Evolutionary conservation across 2,113 vertebrate genomes (phyloP).

Genomic region (Rhinolophus sinicus): DNA sequence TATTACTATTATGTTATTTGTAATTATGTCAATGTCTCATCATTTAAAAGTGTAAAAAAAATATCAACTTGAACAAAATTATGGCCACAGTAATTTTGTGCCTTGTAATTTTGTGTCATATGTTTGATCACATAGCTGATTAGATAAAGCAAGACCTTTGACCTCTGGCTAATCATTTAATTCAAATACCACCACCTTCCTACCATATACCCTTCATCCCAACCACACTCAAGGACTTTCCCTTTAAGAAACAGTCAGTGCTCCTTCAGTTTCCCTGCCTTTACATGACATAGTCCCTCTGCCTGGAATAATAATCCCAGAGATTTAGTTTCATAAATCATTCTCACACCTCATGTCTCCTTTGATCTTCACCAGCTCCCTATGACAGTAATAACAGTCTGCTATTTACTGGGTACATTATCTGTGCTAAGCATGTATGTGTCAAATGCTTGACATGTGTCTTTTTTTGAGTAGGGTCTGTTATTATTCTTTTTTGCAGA

Average conservation of each 20-base stretch:
- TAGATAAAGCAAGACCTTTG: not conserved
- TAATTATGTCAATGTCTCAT: not conserved
- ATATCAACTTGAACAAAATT: not conserved
- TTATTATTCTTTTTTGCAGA: not conserved
- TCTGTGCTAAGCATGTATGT: rapidly evolving
- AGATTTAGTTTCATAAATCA: not conserved
- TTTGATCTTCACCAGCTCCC: too few relatives aligned
- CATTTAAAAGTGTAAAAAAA: not conserved
- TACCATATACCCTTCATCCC: too few relatives aligned
- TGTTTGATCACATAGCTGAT: not conserved
- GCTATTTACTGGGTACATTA: not conserved
- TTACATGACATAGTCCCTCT: not conserved
- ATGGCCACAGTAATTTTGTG: not conserved
- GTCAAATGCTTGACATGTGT: not conserved
- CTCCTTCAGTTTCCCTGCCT: not conserved
- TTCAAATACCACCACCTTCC: not conserved
- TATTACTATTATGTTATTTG: not conserved
- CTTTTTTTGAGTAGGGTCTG: not conserved
- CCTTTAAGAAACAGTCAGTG: not conserved
- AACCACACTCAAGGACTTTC: not conserved
- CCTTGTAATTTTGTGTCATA: not conserved
- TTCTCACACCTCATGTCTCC: not conserved
- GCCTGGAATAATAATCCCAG: not conserved
- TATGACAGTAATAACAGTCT: rapidly evolving
- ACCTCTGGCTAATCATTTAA: not conserved